Conservation (phyloP, 1,140 invertebrate species). For the Zeugodacus cucurbitae region DNA sequence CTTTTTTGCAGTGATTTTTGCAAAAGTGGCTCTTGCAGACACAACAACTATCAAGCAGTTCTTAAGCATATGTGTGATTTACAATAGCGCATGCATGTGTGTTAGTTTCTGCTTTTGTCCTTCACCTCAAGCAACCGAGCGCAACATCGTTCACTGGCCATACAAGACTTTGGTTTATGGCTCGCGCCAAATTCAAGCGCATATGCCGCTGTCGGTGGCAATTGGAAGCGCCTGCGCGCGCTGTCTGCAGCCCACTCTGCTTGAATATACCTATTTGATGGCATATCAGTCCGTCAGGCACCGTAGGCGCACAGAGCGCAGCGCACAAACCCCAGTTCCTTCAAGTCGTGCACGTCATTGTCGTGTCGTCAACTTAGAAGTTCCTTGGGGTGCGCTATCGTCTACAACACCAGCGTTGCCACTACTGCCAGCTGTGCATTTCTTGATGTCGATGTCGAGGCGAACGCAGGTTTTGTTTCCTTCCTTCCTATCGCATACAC, state of each 20-base stretch:
- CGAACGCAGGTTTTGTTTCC: slow-evolving; percentile 21
- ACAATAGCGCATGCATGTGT: background rate
- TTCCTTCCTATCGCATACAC: background rate
- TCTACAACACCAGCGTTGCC: background rate
- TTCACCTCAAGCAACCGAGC: background rate
- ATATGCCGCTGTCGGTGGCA: background rate
- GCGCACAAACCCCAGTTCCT: background rate
- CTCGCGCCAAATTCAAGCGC: slow-evolving; percentile 20
- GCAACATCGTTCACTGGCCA: background rate
- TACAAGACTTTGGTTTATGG: slow-evolving; percentile 11
- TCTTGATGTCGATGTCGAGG: background rate
- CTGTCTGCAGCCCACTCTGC: background rate
- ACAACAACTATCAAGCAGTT: background rate
- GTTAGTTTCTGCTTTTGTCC: background rate
- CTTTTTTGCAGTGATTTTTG: slow-evolving; percentile 23
- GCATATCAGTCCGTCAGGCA: background rate
- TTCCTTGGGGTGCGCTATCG: slow-evolving; percentile 15
- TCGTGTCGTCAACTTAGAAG: slow-evolving; percentile 12
- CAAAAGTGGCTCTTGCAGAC: slow-evolving; percentile 28
- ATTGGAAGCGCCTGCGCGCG: background rate
- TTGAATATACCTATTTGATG: background rate
- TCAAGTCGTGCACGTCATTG: background rate
- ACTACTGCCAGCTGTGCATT: slow-evolving; percentile 22
- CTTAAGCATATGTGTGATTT: background rate
- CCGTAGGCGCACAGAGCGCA: background rate